Conservation (phyloP, 92 coral and sea anemone species). For the Muricea muricata region DNA sequence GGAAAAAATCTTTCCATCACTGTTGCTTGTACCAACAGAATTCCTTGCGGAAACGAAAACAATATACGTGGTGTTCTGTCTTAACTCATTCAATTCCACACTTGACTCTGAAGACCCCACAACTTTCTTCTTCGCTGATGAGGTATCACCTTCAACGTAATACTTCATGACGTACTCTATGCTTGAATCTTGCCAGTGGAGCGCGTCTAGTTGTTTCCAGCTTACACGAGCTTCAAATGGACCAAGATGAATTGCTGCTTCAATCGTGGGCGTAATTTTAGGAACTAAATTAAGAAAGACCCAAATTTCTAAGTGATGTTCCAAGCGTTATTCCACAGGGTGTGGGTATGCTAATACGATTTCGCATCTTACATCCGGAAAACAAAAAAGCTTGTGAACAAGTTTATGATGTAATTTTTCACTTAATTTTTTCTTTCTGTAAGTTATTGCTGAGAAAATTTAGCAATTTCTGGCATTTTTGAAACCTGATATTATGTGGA, state of each 20-base stretch:
- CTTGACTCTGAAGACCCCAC: neutral
- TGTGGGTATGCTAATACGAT: no score
- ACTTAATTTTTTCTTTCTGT: no score
- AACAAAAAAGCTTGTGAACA: no score
- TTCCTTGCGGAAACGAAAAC: constrained; percentile 22
- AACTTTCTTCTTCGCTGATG: neutral
- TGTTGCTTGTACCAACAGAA: neutral
- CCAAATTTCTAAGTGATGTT: no score
- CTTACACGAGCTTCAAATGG: constrained; percentile 1
- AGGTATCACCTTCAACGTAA: neutral
- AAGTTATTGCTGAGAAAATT: no score
- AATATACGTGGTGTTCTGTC: neutral
- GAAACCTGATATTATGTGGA: no score
- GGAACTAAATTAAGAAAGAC: constrained; percentile 8
- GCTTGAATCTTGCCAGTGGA: neutral
- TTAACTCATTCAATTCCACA: neutral
- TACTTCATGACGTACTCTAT: neutral
- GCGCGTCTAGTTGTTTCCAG: neutral
- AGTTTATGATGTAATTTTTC: no score
- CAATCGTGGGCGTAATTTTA: neutral
- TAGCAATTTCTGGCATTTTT: no score
- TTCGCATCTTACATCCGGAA: no score
- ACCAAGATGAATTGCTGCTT: neutral
- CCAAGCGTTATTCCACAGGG: no score
- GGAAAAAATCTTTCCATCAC: neutral